Evolutionary conservation across 2,797 vertebrate genomes (phyloP).

Genomic region (Vultur gryphus): DNA sequence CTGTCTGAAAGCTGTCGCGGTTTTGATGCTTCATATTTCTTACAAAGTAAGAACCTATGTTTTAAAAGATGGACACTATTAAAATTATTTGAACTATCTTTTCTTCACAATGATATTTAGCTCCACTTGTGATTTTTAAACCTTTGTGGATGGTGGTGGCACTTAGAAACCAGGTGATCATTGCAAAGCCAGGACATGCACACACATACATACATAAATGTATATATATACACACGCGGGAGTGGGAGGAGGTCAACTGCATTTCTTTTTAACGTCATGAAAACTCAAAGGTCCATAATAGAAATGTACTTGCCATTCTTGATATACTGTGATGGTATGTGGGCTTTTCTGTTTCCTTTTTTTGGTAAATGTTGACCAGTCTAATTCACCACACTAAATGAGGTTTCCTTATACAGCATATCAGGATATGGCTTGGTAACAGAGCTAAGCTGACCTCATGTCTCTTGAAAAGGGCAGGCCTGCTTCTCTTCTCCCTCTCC

Average conservation of each 20-base stretch:
- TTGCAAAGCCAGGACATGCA: background rate
- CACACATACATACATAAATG: too few species aligned
- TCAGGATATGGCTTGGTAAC: background rate
- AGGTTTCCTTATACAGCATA: background rate
- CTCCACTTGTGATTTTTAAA: background rate
- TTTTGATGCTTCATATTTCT: accelerated
- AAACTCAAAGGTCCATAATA: background rate
- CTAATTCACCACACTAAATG: background rate
- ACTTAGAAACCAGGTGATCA: background rate
- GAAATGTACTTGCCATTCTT: background rate
- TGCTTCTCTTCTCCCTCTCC: background rate
- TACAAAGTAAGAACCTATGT: background rate
- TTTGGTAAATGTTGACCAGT: background rate
- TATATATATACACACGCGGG: background rate
- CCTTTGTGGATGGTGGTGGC: background rate
- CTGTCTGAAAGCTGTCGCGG: accelerated
- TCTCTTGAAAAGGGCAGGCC: background rate
- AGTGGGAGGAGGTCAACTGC: accelerated
- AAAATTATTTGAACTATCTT: background rate
- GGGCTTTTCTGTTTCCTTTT: background rate
- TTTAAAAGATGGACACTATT: background rate
- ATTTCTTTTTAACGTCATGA: background rate
- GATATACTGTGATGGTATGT: accelerated
- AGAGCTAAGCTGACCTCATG: background rate
- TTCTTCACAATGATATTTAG: background rate